Percentiles rank a stretch among this genome's conserved stretches.
These are phyloP conservation scores for Puma concolor DNA, from an alignment of 2,113 vertebrate species.

Conservation along the genomic window DNA sequence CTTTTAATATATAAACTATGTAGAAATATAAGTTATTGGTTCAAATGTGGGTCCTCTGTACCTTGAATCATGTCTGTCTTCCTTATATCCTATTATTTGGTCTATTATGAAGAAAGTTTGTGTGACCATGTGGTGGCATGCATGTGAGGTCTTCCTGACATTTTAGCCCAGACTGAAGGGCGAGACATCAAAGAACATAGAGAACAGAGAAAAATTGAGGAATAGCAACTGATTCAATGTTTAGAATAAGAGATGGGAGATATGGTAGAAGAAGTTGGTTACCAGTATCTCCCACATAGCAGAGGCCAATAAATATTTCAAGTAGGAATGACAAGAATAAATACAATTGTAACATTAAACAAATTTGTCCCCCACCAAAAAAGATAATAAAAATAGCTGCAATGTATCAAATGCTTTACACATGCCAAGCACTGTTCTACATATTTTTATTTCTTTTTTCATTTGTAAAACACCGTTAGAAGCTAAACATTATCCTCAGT, in stretches of 20 bases:
- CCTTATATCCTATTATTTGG: neutral
- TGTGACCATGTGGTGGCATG: neutral
- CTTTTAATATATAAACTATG: neutral
- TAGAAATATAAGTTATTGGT: neutral
- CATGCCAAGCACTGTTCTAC: neutral
- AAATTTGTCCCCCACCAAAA: neutral
- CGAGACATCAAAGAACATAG: neutral
- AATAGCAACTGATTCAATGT: neutral
- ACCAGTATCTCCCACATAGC: neutral
- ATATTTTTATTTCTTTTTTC: neutral
- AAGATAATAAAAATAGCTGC: constrained; percentile 19
- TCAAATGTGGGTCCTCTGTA: neutral
- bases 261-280: neutral
- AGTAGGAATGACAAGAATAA: neutral
- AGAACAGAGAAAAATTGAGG: neutral
- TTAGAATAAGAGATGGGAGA: neutral
- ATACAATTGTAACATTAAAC: neutral
- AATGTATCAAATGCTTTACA: neutral
- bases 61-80: neutral
- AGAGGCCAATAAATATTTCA: constrained; percentile 29
- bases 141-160: neutral
- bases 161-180: neutral
- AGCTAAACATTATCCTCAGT: neutral
- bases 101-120: neutral
- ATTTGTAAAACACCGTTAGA: constrained; percentile 19